Conservation (phyloP, 2,113 vertebrate species). For the Hemichromis elongatus region DNA sequence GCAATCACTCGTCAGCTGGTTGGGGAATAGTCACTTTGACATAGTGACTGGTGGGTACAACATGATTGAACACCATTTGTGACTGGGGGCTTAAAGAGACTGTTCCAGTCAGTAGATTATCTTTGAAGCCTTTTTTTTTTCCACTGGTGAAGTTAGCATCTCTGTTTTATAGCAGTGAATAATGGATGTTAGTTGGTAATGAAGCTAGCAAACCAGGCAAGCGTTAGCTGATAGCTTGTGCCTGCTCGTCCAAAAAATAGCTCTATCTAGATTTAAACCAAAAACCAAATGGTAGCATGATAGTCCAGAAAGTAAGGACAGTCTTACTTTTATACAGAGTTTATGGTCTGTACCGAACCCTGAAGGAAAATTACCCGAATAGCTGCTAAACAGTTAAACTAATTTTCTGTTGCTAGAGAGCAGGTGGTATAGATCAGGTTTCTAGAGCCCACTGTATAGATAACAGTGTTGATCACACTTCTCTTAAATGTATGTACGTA, state of each 20-base stretch:
- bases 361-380: not conserved
- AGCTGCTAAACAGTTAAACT: not conserved
- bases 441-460: not conserved
- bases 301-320: not conserved
- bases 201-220: not conserved
- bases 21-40: not conserved
- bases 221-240: not conserved
- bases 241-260: not conserved
- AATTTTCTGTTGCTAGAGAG: not conserved
- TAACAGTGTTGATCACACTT: not conserved
- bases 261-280: no score
- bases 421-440: accelerated
- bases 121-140: not conserved
- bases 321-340: not conserved
- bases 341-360: not conserved
- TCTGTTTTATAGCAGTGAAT: not conserved
- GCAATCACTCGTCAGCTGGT: not conserved
- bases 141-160: not conserved
- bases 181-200: not conserved
- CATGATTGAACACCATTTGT: not conserved
- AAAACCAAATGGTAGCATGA: not conserved
- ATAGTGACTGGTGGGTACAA: not conserved
- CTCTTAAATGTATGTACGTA: not conserved
- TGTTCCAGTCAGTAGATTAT: not conserved
- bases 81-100: not conserved